phyloP scores from a whole-genome alignment of 2,888 invertebrate genomes.

The Galerucella calmariensis region DNA sequence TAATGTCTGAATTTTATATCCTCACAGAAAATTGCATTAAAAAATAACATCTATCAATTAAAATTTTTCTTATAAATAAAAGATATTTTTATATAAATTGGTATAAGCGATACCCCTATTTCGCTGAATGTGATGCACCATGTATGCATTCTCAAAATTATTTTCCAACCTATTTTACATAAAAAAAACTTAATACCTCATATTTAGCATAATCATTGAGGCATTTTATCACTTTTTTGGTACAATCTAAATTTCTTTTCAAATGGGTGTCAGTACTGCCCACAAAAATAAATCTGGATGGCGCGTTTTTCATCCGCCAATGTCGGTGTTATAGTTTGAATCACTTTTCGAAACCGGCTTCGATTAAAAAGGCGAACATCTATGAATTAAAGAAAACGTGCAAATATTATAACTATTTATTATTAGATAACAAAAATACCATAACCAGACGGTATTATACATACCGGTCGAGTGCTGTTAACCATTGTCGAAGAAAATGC shows the following conservation, averaged over 20 bases:
- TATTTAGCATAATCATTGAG: background rate
- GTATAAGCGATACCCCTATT: too few relatives aligned
- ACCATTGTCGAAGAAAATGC: conserved; percentile 1
- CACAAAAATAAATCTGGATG: background rate
- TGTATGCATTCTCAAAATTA: background rate
- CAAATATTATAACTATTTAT: too few relatives aligned
- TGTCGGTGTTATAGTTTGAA: background rate
- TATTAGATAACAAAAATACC: background rate
- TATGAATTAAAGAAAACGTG: background rate
- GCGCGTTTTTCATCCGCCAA: background rate
- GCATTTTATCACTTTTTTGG: background rate
- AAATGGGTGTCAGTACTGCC: background rate
- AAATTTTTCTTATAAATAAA: too few relatives aligned
- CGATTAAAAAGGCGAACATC: background rate
- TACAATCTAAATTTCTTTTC: background rate
- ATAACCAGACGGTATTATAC: conserved; percentile 1
- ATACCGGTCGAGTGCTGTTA: background rate
- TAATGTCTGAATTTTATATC: too few relatives aligned
- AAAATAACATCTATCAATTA: too few relatives aligned
- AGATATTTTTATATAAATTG: too few relatives aligned
- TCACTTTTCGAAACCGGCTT: background rate
- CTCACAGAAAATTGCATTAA: too few relatives aligned
- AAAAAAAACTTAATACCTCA: background rate
- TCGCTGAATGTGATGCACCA: too few relatives aligned
- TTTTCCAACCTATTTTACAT: background rate